Evolutionary conservation across 2,113 vertebrate species (phyloP), one percentile per base, ranked within the genome.

Genomic region (Pedetes capensis): DNA sequence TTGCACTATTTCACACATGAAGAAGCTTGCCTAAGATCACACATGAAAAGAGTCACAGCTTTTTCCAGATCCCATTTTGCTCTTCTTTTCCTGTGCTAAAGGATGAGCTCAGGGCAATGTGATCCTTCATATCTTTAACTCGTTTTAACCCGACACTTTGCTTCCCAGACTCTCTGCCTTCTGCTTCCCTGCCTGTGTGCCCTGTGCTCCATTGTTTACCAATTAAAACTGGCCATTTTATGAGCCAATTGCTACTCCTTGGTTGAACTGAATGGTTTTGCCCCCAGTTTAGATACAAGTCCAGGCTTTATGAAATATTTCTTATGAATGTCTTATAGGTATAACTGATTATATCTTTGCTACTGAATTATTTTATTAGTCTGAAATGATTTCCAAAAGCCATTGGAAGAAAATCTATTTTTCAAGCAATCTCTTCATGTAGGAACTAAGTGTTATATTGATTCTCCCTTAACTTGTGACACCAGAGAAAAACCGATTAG

Each of bases 311-410:
- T 42, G 2, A 87, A 85, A 71, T 82, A 51, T 66, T 64, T 87
- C 22, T 66, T 51, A 75, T 61, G 37, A 94, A 51, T 22, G 69
- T 25, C n/a, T 91, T 63, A 59, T 8, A 51, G 5, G 14, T 57
- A 64, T 79, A 39, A 80, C 20, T 55, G 79, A 59, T 87, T 83
- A 0, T 51, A 37, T 82, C 12, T 87, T 63, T 87, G 63, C 71
- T 80, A 83, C 1, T 75, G 27, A 63, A 83, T 80, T 86, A 55
- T 89, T 96, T 93, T 81, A 71, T 89, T 72, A 81, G 83, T 82
- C 29, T 64, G 17, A 18, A n/a, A 49, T 61, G 55, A 47, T 78
- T 87, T 96, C 17, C 27, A 49, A 94, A 89, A 85, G 16, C 14
- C n/a, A 61, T 2, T 80, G 53, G 11, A 44, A 82, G n/a, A 93